Base-by-base conservation (phyloP, 2,797 vertebrate genomes). In the Yasuhikotakia modesta region DNA sequence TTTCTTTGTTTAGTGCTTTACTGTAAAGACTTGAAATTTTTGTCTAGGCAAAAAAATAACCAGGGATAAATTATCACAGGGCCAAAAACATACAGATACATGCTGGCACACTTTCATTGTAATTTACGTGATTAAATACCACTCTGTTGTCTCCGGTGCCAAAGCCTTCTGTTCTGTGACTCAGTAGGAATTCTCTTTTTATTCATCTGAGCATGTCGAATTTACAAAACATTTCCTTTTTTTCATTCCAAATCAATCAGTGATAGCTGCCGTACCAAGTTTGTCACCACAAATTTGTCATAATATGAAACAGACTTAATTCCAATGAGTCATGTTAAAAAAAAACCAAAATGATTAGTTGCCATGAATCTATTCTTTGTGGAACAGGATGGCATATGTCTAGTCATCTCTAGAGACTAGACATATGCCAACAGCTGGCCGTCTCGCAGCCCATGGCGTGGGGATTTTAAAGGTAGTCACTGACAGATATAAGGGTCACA, bases 401-500 rank as follows among this genome's bases (percentile, higher is more conserved):
- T 64, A 66, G 74, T 74, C 63, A 24, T 32, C 85, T 79, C 81
- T 39, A 74, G 82, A 88, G 88, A 89, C n/a, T n/a, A n/a, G n/a
- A n/a, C n/a, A n/a, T n/a, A n/a, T n/a, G n/a, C n/a, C n/a, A 89
- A 88, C 84, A 61, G 12, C n/a, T 6, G 73, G 55, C 73, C 50
- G 19, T 63, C 35, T 48, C 81, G 55, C 52, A 58, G 77, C 83
- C 81, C 75, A 60, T 66, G 21, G 71, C 58, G 67, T 14, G 68
- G 82, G 63, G 67, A 52, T 78, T 76, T 79, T 73, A 66, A 82
- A 79, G 80, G 53, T 66, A 43, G 58, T 64, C 6, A 45, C 45
- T 81, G 81, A 91, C 73, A 77, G 89, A 90, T 91, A 90, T 91
- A 89, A 35, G 80, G 83, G 80, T 87, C 80, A 84, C 88, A 87